Evolutionary conservation across 2,797 vertebrate genomes (phyloP).

Genomic region (Oophaga sylvatica): DNA sequence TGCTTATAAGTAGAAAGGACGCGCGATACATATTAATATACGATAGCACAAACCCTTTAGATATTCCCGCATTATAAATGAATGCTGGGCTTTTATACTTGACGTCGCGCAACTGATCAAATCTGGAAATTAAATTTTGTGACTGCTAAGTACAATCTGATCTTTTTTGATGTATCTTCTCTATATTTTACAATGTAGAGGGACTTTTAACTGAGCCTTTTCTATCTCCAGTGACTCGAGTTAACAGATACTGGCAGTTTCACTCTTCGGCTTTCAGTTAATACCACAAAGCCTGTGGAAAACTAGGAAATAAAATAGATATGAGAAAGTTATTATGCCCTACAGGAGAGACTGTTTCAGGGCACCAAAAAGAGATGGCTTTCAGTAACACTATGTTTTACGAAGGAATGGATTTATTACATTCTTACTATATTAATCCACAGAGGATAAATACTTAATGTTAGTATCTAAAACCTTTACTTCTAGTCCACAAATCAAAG

Average conservation of each 20-base stretch:
- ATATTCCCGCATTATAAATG: not conserved
- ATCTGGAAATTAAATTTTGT: not conserved
- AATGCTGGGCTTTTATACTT: not conserved
- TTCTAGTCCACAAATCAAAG: conserved; percentile 5
- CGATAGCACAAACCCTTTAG: not conserved
- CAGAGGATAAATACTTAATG: not conserved
- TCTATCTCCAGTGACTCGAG: not conserved
- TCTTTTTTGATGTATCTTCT: not conserved
- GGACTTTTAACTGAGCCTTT: not conserved
- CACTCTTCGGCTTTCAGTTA: conserved; percentile 9
- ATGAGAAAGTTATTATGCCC: conserved; percentile 17
- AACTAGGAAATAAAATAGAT: not conserved
- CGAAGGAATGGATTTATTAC: not conserved
- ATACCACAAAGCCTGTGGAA: not conserved
- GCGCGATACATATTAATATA: not conserved
- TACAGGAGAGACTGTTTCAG: not conserved
- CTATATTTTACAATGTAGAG: too few species aligned
- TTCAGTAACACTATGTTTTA: not conserved
- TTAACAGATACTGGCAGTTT: conserved; percentile 1
- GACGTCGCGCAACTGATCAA: not conserved
- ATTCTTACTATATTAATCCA: not conserved
- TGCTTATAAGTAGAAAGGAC: not conserved
- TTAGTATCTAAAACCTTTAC: not conserved
- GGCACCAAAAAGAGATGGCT: not conserved
- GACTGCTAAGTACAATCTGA: not conserved